phyloP scores from a whole-genome alignment of 2,113 vertebrate genomes.

The Saccopteryx bilineata region DNA sequence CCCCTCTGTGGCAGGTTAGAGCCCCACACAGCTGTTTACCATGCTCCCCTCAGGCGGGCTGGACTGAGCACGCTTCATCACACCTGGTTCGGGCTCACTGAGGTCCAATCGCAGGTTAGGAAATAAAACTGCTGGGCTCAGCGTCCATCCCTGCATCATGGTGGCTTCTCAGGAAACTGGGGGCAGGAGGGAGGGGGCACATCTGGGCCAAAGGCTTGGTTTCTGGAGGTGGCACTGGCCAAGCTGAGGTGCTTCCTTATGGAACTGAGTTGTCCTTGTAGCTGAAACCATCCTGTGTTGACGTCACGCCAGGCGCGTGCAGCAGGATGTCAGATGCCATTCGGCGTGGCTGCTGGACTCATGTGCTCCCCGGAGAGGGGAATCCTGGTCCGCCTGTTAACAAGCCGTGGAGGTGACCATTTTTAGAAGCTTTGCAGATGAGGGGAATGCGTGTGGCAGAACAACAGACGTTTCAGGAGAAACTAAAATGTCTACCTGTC shows the following conservation, averaged over 20 bases:
- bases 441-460: neutral
- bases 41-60: neutral
- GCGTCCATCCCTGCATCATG: rapidly evolving
- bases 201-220: neutral
- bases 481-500: neutral
- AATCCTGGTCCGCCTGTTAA: neutral
- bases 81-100: neutral
- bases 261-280: neutral
- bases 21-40: neutral
- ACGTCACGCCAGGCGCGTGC: neutral
- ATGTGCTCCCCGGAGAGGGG: neutral
- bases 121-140: rapidly evolving
- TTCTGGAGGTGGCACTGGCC: neutral
- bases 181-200: neutral
- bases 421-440: neutral
- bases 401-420: rapidly evolving
- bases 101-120: neutral
- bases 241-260: rapidly evolving
- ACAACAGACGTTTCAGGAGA: neutral
- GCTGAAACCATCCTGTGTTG: neutral
- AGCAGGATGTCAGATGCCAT: neutral
- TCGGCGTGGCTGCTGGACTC: neutral
- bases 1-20: neutral
- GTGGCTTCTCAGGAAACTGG: neutral
- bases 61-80: rapidly evolving